A percentile compares a stretch with the other conserved stretches of the same genome.
phyloP scores from a whole-genome alignment of 2,888 invertebrate genomes.

The Drosophila paramelanica region DNA sequence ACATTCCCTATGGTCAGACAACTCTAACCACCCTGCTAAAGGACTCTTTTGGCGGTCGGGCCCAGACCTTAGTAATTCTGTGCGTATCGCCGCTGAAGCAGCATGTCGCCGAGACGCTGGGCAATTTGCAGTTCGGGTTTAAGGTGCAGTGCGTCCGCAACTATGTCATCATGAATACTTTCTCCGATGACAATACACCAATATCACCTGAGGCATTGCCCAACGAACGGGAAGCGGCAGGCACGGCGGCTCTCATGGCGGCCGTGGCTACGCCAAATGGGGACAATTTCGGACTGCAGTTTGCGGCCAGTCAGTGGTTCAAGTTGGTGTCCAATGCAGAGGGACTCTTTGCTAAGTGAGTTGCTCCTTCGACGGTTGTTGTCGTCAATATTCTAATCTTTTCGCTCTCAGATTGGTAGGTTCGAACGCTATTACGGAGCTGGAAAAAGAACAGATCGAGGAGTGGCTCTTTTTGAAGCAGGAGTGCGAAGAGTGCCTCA shows the following conservation, averaged over 20 bases:
- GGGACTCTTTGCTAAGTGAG: conserved; percentile 89
- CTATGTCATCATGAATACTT: conserved; percentile 90
- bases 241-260: conserved; percentile 49
- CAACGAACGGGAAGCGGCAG: conserved; percentile 30
- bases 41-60: conserved; percentile 91
- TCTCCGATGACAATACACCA: conserved; percentile 88
- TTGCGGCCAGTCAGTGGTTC: conserved; percentile 93
- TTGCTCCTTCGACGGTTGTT: background rate
- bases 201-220: conserved; percentile 82
- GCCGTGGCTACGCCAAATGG: conserved; percentile 35
- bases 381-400: background rate
- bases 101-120: conserved; percentile 89
- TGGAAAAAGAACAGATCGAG: conserved; percentile 91
- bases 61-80: conserved; percentile 90
- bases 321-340: conserved; percentile 94
- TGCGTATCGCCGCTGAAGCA: conserved; percentile 90
- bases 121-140: conserved; percentile 89
- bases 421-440: conserved; percentile 89
- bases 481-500: conserved; percentile 92
- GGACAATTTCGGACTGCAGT: conserved; percentile 89
- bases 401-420: conserved; percentile 86
- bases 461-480: conserved; percentile 94
- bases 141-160: conserved; percentile 90
- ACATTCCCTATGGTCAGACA: conserved; percentile 87
- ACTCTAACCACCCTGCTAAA: conserved; percentile 89